phyloP scores from a whole-genome alignment of 2,797 vertebrate genomes.

The Rhinoraja longicauda region DNA sequence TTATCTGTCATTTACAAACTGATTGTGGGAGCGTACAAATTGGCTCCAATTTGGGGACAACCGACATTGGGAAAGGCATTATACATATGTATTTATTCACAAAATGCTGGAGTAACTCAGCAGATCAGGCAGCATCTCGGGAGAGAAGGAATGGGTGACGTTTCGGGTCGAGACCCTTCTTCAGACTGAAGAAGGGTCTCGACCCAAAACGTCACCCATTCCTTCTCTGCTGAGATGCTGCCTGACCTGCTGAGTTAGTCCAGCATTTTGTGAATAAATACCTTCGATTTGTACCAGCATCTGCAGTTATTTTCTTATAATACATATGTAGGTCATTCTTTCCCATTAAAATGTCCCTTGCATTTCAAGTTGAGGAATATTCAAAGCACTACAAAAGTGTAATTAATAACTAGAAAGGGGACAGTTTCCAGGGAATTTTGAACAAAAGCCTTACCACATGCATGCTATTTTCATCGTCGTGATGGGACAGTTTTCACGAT shows the following conservation, averaged over 20 bases:
- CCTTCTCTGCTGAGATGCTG: no score
- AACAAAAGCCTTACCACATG: constrained; percentile 43
- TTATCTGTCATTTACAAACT: background rate
- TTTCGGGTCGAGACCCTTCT: no score
- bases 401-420: background rate
- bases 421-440: constrained; percentile 50
- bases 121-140: no score
- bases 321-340: background rate
- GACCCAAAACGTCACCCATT: no score
- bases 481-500: constrained; percentile 52
- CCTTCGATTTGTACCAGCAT: no score
- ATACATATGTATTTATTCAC: background rate
- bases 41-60: background rate
- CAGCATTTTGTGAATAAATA: no score
- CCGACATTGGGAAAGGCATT: background rate
- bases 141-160: no score
- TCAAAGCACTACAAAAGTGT: background rate
- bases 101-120: no score
- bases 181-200: no score
- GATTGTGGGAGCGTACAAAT: background rate
- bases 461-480: constrained; percentile 79
- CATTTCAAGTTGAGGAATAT: background rate
- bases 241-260: no score
- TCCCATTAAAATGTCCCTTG: background rate
- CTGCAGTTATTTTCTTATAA: no score